Conservation (phyloP, 2,797 vertebrate species). For the Erithacus rubecula region DNA sequence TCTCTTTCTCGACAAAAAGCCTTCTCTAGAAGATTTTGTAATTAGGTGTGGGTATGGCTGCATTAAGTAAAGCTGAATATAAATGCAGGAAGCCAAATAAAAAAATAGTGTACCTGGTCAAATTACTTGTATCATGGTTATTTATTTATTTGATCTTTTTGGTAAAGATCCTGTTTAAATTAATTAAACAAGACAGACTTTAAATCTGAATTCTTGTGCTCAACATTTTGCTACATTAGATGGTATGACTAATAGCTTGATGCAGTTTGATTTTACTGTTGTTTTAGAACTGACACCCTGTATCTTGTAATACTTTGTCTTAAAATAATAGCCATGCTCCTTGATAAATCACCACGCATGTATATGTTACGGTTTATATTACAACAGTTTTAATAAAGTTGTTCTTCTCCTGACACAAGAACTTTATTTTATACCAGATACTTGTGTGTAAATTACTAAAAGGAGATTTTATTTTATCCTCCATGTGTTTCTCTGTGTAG, state of each 20-base stretch:
- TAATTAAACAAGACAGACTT: background rate
- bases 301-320: background rate
- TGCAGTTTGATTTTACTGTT: background rate
- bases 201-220: background rate
- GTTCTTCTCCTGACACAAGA: background rate
- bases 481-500: conserved; percentile 61
- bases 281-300: background rate
- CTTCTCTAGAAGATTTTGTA: background rate
- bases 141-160: background rate
- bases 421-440: background rate
- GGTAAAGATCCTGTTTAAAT: background rate
- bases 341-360: background rate
- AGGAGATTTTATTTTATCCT: background rate
- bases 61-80: background rate
- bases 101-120: background rate
- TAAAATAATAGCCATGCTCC: background rate
- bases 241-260: background rate
- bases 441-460: background rate
- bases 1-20: background rate
- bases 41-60: background rate
- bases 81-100: background rate
- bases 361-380: background rate
- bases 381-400: background rate
- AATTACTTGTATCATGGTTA: background rate
- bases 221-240: background rate